Conservation (phyloP, 2,113 vertebrate genomes). For the Pygoscelis adeliae region DNA sequence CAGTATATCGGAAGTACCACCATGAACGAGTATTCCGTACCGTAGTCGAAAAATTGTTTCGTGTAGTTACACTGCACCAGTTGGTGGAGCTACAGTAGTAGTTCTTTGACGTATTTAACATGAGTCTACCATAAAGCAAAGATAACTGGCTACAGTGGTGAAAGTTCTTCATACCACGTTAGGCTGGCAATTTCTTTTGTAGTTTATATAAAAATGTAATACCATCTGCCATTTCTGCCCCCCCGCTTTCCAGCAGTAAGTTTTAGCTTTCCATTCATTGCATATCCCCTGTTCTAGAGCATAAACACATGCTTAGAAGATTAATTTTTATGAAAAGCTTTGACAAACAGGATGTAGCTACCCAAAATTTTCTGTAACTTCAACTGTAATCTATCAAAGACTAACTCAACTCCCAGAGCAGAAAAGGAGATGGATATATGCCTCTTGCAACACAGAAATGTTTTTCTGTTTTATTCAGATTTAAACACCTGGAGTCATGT, state of each 20-base stretch:
- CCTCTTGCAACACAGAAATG: not conserved
- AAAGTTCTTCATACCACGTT: not conserved
- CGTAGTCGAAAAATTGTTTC: not conserved
- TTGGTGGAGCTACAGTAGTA: not conserved
- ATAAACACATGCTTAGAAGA: not conserved
- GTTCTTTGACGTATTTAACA: not conserved
- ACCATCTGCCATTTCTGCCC: not conserved
- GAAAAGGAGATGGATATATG: not conserved
- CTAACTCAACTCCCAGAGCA: not conserved
- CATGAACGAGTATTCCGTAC: not conserved
- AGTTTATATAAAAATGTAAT: not conserved
- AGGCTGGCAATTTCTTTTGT: not conserved
- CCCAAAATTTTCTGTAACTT: not conserved
- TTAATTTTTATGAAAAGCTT: not conserved
- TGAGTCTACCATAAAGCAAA: not conserved
- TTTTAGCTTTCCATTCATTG: not conserved
- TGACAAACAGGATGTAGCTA: not conserved
- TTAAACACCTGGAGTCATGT: not conserved
- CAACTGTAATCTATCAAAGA: not conserved
- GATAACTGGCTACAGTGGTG: not conserved
- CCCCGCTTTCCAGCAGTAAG: not conserved
- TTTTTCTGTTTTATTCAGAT: not conserved
- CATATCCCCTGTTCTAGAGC: not conserved
- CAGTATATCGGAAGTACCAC: not conserved
- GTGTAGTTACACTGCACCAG: not conserved